Conservation (phyloP, 2,888 invertebrate species). For the Orchestes rusci region DNA sequence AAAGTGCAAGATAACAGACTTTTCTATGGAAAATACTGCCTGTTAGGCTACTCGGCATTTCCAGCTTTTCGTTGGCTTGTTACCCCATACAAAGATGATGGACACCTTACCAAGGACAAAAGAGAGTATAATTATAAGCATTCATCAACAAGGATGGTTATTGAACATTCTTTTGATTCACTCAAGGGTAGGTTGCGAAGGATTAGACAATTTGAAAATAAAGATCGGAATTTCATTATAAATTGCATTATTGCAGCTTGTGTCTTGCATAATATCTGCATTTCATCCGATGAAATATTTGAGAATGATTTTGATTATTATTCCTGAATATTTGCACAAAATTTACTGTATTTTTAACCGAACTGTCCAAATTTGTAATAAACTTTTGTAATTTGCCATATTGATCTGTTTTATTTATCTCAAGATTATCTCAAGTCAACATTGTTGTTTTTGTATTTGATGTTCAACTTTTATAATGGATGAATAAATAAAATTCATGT, state of each 20-base stretch:
- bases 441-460: too few species aligned
- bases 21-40: slow-evolving; percentile 3
- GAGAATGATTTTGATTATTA: too few species aligned
- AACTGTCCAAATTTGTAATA: too few species aligned
- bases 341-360: too few species aligned
- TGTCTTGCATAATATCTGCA: slow-evolving; percentile 22
- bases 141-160: slow-evolving; percentile 18
- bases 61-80: slow-evolving; percentile 22
- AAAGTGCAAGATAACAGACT: slow-evolving; percentile 6
- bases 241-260: not conserved
- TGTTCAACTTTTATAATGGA: too few species aligned
- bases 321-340: not conserved
- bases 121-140: slow-evolving; percentile 22
- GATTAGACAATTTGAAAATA: slow-evolving; percentile 16
- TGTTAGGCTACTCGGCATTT: slow-evolving; percentile 26
- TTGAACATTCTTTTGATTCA: slow-evolving; percentile 26
- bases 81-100: slow-evolving; percentile 24
- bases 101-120: slow-evolving; percentile 20
- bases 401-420: too few species aligned
- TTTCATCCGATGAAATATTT: too few species aligned
- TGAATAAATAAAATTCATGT: too few species aligned
- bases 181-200: slow-evolving; percentile 26
- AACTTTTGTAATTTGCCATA: too few species aligned
- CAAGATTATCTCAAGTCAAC: too few species aligned
- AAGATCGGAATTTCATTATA: slow-evolving; percentile 10